Conservation (phyloP, 92 coral and sea anemone species). For the Pocillopora grandis region DNA sequence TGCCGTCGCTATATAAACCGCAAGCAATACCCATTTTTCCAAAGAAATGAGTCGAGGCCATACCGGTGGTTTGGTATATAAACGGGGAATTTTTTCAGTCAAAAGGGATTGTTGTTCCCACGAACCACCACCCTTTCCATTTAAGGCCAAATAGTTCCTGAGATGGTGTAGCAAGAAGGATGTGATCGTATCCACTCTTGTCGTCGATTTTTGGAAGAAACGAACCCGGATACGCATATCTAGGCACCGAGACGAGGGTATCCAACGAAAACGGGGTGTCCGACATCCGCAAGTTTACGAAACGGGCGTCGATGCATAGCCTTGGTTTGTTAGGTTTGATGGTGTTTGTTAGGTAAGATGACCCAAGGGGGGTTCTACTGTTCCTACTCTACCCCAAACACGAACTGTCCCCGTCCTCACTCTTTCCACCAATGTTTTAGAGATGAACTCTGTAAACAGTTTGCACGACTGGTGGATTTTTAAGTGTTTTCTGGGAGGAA, state of each 20-base stretch:
- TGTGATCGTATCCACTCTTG: slow-evolving; percentile 4
- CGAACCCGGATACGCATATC: slow-evolving; percentile 7
- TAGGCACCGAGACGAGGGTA: no score
- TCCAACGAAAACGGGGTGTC: slow-evolving; percentile 13
- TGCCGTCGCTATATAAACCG: slow-evolving; percentile 10
- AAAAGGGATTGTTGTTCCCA: not conserved
- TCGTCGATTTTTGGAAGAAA: slow-evolving; percentile 16
- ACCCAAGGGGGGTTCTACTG: slow-evolving; percentile 16
- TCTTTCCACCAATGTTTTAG: not conserved
- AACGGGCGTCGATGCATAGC: slow-evolving; percentile 36
- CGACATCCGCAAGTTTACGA: slow-evolving; percentile 38
- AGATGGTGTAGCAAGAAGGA: not conserved
- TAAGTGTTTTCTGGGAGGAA: slow-evolving; percentile 16
- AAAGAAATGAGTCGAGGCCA: not conserved
- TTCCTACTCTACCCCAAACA: slow-evolving; percentile 26
- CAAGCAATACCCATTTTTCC: slow-evolving; percentile 4
- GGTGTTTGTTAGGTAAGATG: slow-evolving; percentile 5
- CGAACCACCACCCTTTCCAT: slow-evolving; percentile 14
- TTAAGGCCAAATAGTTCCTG: not conserved
- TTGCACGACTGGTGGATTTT: slow-evolving; percentile 35
- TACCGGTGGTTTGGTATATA: not conserved
- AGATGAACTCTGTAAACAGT: slow-evolving; percentile 13
- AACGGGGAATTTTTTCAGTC: slow-evolving; percentile 5
- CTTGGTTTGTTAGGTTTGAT: slow-evolving; percentile 40
- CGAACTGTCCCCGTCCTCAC: slow-evolving; percentile 20